phyloP scores from a whole-genome alignment of 2,888 invertebrate genomes.

The Neoitamus cyanurus region DNA sequence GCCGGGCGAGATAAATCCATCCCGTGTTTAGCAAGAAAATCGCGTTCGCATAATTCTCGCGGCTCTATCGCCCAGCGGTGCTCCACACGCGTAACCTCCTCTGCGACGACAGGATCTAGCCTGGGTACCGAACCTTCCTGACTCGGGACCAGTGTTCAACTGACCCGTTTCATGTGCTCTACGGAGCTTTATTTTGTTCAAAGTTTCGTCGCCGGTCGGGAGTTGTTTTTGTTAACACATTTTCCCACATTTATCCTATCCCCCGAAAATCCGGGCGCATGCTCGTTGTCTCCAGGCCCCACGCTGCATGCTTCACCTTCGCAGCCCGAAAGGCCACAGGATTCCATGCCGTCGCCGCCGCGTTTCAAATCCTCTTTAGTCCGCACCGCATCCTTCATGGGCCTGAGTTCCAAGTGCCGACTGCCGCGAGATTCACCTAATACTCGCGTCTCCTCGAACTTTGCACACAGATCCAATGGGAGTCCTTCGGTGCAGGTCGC shows the following conservation, averaged over 20 bases:
- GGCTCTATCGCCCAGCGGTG: background rate
- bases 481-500: background rate
- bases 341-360: background rate
- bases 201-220: constrained; percentile 42
- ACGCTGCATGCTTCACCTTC: background rate
- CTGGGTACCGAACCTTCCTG: background rate
- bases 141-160: constrained; percentile 20
- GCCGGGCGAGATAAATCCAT: background rate
- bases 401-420: background rate
- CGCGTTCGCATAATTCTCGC: background rate
- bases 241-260: background rate
- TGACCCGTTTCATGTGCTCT: constrained; percentile 20
- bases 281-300: background rate
- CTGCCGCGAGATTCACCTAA: background rate
- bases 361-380: constrained; percentile 16
- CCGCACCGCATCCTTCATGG: background rate
- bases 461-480: background rate
- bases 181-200: constrained; percentile 37
- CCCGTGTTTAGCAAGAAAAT: background rate
- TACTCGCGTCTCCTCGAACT: background rate
- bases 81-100: background rate
- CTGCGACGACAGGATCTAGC: background rate
- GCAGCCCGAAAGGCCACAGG: background rate
- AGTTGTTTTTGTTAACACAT: constrained; percentile 44
- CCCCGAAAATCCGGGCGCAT: constrained; percentile 21